phyloP scores from a whole-genome alignment of 2,113 vertebrate genomes.

The Xyliphius kryptos region DNA sequence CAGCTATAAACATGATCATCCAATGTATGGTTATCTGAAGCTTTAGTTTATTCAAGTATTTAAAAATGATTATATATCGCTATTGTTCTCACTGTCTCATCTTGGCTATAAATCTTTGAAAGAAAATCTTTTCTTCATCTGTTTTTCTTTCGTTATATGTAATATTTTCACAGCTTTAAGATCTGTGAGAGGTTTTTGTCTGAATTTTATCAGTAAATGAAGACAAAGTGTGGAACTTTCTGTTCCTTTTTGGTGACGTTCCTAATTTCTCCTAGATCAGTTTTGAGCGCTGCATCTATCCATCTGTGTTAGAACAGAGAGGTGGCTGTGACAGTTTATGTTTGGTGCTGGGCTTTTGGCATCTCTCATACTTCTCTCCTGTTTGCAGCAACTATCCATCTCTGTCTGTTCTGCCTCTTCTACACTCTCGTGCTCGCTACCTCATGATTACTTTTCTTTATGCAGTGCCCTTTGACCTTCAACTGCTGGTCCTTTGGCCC shows the following conservation, averaged over 20 bases:
- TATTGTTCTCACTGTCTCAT: too few relatives aligned
- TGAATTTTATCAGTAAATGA: conserved; percentile 20
- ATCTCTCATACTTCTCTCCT: conserved; percentile 20
- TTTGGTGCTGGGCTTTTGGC: conserved; percentile 19
- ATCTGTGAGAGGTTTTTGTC: background rate
- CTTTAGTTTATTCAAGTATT: too few relatives aligned
- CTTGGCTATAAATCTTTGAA: too few relatives aligned
- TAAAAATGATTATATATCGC: too few relatives aligned
- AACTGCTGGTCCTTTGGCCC: conserved; percentile 7
- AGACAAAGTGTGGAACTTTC: conserved; percentile 1
- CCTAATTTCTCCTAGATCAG: conserved; percentile 22
- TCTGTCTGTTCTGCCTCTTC: conserved; percentile 17
- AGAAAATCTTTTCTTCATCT: too few relatives aligned
- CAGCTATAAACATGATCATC: background rate
- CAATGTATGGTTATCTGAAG: too few relatives aligned
- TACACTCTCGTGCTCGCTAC: background rate
- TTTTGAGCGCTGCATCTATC: conserved; percentile 21
- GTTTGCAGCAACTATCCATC: conserved; percentile 25
- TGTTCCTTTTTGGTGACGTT: conserved; percentile 14
- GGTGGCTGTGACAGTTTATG: conserved; percentile 19
- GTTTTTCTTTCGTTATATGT: too few relatives aligned
- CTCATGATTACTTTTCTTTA: conserved; percentile 17
- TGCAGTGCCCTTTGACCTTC: conserved; percentile 4
- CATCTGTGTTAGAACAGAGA: conserved; percentile 30
- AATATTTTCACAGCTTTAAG: too few relatives aligned